Percentiles rank a stretch among this genome's conserved stretches.
Evolutionary conservation across 1,140 invertebrate species (phyloP).

Genomic region (Zaprionus taronus): DNA sequence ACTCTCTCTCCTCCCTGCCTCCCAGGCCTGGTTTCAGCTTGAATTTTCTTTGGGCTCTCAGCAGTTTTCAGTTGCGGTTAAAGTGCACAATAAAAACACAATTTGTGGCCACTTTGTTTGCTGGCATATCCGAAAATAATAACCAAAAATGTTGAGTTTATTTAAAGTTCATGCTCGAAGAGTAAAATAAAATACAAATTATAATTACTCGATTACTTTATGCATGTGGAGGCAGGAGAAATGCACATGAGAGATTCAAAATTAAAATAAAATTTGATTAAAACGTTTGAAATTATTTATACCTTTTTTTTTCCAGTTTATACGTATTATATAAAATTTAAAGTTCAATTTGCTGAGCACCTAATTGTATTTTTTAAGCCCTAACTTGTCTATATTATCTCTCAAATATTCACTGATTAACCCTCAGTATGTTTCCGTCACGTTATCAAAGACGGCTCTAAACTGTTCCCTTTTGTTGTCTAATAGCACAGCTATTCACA

Average conservation of each 20-base stretch:
- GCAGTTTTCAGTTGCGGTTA: conserved; percentile 58
- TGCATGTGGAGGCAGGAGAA: background rate
- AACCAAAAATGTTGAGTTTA: background rate
- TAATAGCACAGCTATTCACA: conserved; percentile 20
- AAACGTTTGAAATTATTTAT: background rate
- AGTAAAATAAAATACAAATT: background rate
- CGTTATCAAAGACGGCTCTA: background rate
- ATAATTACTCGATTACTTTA: background rate
- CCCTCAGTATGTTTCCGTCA: background rate
- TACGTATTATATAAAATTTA: no score
- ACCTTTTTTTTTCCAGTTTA: background rate
- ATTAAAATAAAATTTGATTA: background rate
- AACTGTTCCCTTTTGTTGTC: conserved; percentile 22
- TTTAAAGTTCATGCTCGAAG: background rate
- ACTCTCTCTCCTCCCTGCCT: background rate
- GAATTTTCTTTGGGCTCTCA: conserved; percentile 57
- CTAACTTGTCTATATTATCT: background rate
- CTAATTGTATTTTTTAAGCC: background rate
- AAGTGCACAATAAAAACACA: conserved; percentile 68
- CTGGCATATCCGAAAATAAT: conserved; percentile 31
- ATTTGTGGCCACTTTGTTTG: conserved; percentile 71
- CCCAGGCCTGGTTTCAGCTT: conserved; percentile 48
- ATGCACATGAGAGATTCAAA: background rate
- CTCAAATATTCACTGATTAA: background rate
- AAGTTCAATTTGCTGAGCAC: no score